A percentile compares a stretch with the other conserved stretches of the same genome.
These are phyloP conservation scores for Sarcophaga peregrina DNA, from an alignment of 1,140 invertebrate species.

Conservation along the genomic window DNA sequence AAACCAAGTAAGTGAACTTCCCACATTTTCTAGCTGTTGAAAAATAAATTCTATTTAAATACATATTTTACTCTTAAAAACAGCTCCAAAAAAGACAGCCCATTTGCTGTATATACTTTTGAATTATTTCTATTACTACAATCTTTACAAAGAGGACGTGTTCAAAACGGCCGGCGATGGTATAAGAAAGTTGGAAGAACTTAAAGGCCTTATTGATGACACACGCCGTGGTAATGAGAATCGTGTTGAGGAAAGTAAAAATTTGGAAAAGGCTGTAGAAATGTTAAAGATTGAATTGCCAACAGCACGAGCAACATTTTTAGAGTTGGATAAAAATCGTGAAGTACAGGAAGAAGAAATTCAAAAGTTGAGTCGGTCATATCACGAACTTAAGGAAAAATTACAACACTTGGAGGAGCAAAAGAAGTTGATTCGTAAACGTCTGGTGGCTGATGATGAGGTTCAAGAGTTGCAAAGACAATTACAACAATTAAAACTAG, in stretches of 20 bases:
- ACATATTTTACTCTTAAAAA: not conserved
- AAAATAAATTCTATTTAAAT: no score
- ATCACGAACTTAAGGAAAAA: not conserved
- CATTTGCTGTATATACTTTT: conserved; percentile 52
- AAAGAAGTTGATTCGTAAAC: conserved; percentile 47
- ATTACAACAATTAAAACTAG: conserved; percentile 8
- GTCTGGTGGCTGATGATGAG: conserved; percentile 51
- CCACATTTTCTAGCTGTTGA: not conserved
- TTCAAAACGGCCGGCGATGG: conserved; percentile 48
- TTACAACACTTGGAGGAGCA: conserved; percentile 45
- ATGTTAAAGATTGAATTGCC: not conserved
- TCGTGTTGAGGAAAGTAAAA: conserved; percentile 29
- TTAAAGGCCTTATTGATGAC: conserved; percentile 42
- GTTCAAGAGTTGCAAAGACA: conserved; percentile 44
- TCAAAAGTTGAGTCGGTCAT: conserved; percentile 35
- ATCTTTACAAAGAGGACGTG: conserved; percentile 53
- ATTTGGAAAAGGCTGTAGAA: conserved; percentile 24
- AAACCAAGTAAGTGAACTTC: conserved; percentile 50
- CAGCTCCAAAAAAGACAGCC: conserved; percentile 54
- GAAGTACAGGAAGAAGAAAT: conserved; percentile 29
- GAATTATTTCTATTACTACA: conserved; percentile 57
- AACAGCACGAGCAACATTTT: conserved; percentile 43
- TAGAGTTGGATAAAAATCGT: conserved; percentile 43
- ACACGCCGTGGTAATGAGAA: conserved; percentile 49
- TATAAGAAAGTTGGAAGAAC: conserved; percentile 44